Base-by-base conservation (phyloP, 2,113 vertebrate species). In the Sebastes schlegelii region DNA sequence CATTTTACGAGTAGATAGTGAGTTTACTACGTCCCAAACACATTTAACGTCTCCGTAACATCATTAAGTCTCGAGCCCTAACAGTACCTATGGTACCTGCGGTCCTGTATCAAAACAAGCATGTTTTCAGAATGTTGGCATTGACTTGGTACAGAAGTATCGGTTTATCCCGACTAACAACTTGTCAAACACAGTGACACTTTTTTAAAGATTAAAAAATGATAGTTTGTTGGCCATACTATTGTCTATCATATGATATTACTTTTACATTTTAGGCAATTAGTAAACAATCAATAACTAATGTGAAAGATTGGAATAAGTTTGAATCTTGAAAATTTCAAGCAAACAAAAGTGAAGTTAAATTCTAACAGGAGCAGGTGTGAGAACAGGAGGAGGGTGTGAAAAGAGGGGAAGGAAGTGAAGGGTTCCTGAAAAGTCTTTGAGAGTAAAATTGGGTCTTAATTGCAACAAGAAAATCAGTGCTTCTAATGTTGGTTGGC, bases 271-370 rank as follows among this genome's bases (percentile, higher is more conserved):
- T 71, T 61, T 42, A 57, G 5, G 3, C 11, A 57, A 54, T n/a
- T 21, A 75, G 42, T 79, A 14, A 68, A 55, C 26, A 55, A 65
- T 7, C 13, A 54, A 3, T 76, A 34, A 68, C 81, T 66, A 23
- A 34, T 42, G 0, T 45, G 16, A 43, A 21, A 46, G 1, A 34
- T 34, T 0, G 9, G 8, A 66, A 26, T 68, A 10, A 58, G 16
- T 48, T 19, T 9, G 21, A 61, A 17, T 16, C n/a, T 21, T 48
- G 8, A 0, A 43, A 83, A 80, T 34, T 34, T 34, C 34, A 34
- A 34, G 8, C 68, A 48, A 74, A 52, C 17, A 34, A 42, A 16
- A 4, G 34, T 34, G 4, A 34, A 34, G 34, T 12, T 17, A 12
- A 14, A 65, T 64, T 55, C 1, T 51, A 68, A 68, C n/a, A 74